Conservation (phyloP, 2,113 vertebrate species). For the Dolichotis patagonum region DNA sequence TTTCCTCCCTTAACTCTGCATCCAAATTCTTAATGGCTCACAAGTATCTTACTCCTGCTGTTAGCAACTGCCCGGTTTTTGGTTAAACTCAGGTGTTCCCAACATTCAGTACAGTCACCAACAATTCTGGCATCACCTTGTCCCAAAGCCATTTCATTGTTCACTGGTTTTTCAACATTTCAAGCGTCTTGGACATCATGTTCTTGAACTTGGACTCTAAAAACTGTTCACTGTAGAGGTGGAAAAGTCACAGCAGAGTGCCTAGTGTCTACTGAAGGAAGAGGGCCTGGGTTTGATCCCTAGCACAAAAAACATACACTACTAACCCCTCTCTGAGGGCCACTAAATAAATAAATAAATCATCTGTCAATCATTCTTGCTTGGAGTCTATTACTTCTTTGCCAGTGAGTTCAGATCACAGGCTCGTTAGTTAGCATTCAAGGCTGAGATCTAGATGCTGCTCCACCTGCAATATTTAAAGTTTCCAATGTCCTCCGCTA, state of each 20-base stretch:
- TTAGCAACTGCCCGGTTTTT: not conserved
- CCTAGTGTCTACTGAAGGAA: not conserved
- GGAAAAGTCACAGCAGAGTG: not conserved
- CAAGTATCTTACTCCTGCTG: not conserved
- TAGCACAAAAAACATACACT: not conserved
- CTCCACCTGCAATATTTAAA: not conserved
- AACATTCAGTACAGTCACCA: not conserved
- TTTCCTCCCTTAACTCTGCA: not conserved
- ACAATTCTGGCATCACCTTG: not conserved
- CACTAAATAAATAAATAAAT: not conserved
- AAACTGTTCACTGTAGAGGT: not conserved
- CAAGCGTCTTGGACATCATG: not conserved
- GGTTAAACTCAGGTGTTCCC: not conserved
- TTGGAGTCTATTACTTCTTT: not conserved
- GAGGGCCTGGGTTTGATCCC: not conserved
- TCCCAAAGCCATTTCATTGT: not conserved
- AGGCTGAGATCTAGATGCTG: not conserved
- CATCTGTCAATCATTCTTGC: not conserved
- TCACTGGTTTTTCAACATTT: not conserved
- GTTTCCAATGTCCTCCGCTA: not conserved
- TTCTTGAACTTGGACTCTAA: constrained; percentile 16
- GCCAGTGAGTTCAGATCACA: not conserved
- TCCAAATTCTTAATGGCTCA: not conserved
- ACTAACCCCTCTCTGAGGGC: not conserved
- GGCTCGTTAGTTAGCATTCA: not conserved